These are phyloP conservation scores for Helicoverpa assulta DNA, from an alignment of 2,888 invertebrate genomes.

Conservation along the genomic window DNA sequence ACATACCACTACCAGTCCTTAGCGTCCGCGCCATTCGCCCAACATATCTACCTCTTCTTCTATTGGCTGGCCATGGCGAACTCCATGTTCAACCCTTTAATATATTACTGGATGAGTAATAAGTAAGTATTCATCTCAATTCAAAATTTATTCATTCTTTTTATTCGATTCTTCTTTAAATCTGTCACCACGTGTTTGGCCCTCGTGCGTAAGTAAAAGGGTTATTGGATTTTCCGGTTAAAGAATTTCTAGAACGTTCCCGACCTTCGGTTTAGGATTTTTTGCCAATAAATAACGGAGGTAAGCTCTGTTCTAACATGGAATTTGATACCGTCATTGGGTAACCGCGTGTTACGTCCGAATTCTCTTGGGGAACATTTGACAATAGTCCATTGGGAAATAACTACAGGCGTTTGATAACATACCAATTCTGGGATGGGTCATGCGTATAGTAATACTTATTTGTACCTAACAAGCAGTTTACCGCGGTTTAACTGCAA, in stretches of 20 bases:
- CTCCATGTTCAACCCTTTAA: slow-evolving; percentile 97
- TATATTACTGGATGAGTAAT: slow-evolving; percentile 98
- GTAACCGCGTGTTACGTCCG: slow-evolving; percentile 8
- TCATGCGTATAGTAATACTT: background rate
- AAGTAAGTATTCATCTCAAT: slow-evolving; percentile 87
- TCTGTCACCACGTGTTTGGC: slow-evolving; percentile 13
- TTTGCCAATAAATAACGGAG: slow-evolving; percentile 33
- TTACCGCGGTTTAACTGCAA: background rate
- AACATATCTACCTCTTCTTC: slow-evolving; percentile 95
- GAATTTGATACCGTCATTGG: slow-evolving; percentile 35
- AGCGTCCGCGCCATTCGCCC: slow-evolving; percentile 93
- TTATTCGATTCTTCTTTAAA: slow-evolving; percentile 6
- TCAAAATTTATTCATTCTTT: background rate
- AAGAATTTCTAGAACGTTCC: slow-evolving; percentile 21
- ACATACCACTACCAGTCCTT: slow-evolving; percentile 91
- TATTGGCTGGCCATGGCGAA: slow-evolving; percentile 98
- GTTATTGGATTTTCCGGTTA: slow-evolving; percentile 26
- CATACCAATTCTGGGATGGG: background rate
- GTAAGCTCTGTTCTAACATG: slow-evolving; percentile 12
- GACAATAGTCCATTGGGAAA: slow-evolving; percentile 13
- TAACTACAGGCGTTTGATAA: slow-evolving; percentile 6
- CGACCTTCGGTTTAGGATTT: slow-evolving; percentile 7
- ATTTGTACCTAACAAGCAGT: background rate
- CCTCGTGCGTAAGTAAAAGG: slow-evolving; percentile 13
- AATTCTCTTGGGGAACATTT: slow-evolving; percentile 26